Percentiles rank a stretch among this genome's conserved stretches.
These are phyloP conservation scores for Drosophila fuyamai DNA, from an alignment of 1,140 invertebrate species.

Conservation along the genomic window DNA sequence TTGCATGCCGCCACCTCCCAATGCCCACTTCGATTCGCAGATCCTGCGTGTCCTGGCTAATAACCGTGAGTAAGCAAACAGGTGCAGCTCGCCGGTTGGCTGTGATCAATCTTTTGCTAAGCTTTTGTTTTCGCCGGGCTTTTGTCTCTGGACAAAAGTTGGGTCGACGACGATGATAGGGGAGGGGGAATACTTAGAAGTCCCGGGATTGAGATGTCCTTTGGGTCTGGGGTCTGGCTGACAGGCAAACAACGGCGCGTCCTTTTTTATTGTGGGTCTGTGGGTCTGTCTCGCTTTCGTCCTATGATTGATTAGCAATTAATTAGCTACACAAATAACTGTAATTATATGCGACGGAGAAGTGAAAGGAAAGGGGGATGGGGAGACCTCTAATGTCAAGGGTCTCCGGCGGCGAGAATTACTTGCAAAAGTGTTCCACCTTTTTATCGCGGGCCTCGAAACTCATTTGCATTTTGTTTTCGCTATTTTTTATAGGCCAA, in stretches of 20 bases:
- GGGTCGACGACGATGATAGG: neutral
- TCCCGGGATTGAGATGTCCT: constrained; percentile 73
- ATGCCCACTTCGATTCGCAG: neutral
- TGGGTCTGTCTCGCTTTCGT: constrained; percentile 37
- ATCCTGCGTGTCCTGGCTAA: constrained; percentile 63
- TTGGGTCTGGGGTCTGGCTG: constrained; percentile 34
- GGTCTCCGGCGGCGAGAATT: constrained; percentile 51
- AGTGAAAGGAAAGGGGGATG: neutral
- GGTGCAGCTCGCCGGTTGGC: constrained; percentile 57
- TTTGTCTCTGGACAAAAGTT: constrained; percentile 67
- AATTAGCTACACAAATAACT: constrained; percentile 83
- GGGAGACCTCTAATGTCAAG: constrained; percentile 46
- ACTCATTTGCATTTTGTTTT: constrained; percentile 77
- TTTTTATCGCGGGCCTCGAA: constrained; percentile 46
- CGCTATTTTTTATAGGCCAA: constrained; percentile 67
- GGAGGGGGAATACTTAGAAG: constrained; percentile 65
- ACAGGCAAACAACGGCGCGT: constrained; percentile 61
- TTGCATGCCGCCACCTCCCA: constrained; percentile 47
- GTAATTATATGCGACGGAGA: constrained; percentile 73
- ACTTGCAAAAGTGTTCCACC: constrained; percentile 70
- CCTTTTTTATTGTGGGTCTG: constrained; percentile 59
- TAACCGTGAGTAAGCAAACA: constrained; percentile 82
- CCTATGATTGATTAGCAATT: constrained; percentile 83
- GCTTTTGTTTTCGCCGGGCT: constrained; percentile 80
- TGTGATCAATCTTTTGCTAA: constrained; percentile 81